Evolutionary conservation across 2,797 vertebrate species (phyloP).

Genomic region (Typhlichthys subterraneus): DNA sequence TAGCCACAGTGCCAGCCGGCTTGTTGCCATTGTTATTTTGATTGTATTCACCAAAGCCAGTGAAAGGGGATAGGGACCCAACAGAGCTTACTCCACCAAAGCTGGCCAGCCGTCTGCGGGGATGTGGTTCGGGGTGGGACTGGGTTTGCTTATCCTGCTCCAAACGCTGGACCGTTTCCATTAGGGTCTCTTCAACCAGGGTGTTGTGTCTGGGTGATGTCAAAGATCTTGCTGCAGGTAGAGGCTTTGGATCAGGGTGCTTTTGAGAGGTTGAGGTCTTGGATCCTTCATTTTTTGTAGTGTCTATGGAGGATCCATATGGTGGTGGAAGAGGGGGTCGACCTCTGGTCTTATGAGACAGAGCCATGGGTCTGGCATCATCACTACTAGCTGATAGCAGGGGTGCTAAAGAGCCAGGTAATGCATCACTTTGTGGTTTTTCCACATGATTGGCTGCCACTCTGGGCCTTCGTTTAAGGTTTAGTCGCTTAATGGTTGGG

Average conservation of each 20-base stretch:
- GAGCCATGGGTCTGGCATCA: constrained; percentile 68
- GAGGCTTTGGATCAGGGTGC: constrained; percentile 54
- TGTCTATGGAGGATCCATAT: constrained; percentile 58
- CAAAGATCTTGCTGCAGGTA: constrained; percentile 77
- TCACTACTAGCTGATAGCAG: constrained; percentile 85
- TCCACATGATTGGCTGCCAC: constrained; percentile 57
- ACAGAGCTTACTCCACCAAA: constrained; percentile 91
- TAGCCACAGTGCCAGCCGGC: constrained; percentile 57
- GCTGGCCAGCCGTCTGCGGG: constrained; percentile 89
- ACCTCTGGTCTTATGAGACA: constrained; percentile 62
- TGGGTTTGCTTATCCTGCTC: constrained; percentile 81
- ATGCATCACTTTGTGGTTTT: constrained; percentile 58
- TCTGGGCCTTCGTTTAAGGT: constrained; percentile 85
- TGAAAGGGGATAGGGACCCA: constrained; percentile 85
- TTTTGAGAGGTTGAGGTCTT: constrained; percentile 25
- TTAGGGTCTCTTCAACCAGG: constrained; percentile 82
- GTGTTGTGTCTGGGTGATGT: constrained; percentile 77
- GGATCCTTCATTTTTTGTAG: constrained; percentile 52
- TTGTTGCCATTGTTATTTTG: constrained; percentile 84
- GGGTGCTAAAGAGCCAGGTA: constrained; percentile 83
- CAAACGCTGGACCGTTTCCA: constrained; percentile 81
- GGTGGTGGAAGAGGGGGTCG: constrained; percentile 76
- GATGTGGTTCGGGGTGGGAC: constrained; percentile 66
- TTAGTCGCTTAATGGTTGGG: constrained; percentile 89
- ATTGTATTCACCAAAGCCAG: constrained; percentile 81